phyloP scores from a whole-genome alignment of 2,797 vertebrate genomes.

The Choloepus didactylus region DNA sequence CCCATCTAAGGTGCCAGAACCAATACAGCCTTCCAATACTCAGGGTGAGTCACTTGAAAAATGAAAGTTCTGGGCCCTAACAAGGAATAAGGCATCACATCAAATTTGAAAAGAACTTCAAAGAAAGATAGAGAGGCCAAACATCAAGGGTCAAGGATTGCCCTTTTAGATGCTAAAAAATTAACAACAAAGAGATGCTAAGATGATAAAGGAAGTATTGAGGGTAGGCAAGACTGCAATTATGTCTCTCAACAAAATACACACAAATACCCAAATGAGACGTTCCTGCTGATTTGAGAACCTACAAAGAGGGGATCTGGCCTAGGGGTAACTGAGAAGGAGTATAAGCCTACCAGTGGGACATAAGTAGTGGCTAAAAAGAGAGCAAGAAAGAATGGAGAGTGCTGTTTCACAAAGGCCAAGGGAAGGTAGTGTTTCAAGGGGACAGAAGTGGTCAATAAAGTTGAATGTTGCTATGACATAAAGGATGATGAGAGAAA shows the following conservation, averaged over 20 bases:
- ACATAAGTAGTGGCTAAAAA: not conserved
- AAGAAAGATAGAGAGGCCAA: not conserved
- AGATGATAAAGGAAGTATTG: not conserved
- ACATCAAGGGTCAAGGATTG: not conserved
- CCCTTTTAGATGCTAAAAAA: not conserved
- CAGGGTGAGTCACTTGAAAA: conserved; percentile 58
- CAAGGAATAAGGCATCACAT: not conserved
- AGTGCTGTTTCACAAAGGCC: not conserved
- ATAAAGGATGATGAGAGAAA: not conserved
- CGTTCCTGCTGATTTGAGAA: not conserved
- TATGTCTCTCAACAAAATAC: not conserved
- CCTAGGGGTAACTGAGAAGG: not conserved
- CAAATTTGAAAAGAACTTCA: not conserved
- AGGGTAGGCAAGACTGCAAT: not conserved
- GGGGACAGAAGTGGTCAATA: not conserved
- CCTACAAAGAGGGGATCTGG: not conserved
- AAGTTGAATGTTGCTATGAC: not conserved
- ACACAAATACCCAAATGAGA: not conserved
- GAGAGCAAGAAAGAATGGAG: not conserved
- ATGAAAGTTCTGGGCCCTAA: not conserved
- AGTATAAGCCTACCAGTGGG: not conserved
- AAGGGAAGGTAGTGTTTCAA: not conserved
- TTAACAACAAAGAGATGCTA: not conserved
- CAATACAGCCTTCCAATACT: conserved; percentile 12
- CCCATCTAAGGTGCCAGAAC: conserved; percentile 1